Percentiles rank a stretch among this genome's conserved stretches.
Conservation (phyloP, 2,888 invertebrate species). For the Stomorhina lunata region DNA sequence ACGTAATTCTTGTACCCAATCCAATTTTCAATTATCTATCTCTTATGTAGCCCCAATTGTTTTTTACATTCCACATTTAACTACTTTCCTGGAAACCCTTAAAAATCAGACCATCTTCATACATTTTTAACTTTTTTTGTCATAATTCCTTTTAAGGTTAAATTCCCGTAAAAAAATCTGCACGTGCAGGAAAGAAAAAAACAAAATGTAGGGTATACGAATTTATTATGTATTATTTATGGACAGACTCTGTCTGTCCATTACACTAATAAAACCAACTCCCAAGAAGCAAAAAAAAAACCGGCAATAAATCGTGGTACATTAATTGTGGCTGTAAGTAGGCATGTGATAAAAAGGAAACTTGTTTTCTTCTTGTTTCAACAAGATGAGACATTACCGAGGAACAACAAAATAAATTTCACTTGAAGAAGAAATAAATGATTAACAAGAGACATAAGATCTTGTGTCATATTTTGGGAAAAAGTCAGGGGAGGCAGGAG, state of each 20-base stretch:
- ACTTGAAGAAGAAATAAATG: conserved; percentile 39
- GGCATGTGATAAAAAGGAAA: conserved; percentile 1
- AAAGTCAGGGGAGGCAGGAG: too few relatives aligned
- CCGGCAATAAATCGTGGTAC: background rate
- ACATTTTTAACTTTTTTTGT: too few relatives aligned
- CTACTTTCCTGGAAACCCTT: too few relatives aligned
- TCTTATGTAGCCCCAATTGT: too few relatives aligned
- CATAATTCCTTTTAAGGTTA: conserved; percentile 32
- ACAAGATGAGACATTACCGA: conserved; percentile 32
- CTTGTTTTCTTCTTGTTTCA: conserved; percentile 35
- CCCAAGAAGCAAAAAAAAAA: background rate
- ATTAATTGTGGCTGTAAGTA: conserved; percentile 1
- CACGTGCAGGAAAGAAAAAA: conserved; percentile 31
- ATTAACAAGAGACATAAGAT: too few relatives aligned
- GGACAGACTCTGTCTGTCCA: background rate
- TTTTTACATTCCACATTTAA: too few relatives aligned
- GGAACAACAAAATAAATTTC: conserved; percentile 48
- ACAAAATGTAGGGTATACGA: conserved; percentile 51
- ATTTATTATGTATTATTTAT: conserved; percentile 38
- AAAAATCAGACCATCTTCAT: too few relatives aligned
- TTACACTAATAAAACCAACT: too few relatives aligned
- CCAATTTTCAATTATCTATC: too few relatives aligned
- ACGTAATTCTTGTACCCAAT: too few relatives aligned
- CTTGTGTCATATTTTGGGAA: too few relatives aligned
- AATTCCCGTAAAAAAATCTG: background rate